phyloP scores from a whole-genome alignment of 2,888 invertebrate species.

The Microchrysa polita region DNA sequence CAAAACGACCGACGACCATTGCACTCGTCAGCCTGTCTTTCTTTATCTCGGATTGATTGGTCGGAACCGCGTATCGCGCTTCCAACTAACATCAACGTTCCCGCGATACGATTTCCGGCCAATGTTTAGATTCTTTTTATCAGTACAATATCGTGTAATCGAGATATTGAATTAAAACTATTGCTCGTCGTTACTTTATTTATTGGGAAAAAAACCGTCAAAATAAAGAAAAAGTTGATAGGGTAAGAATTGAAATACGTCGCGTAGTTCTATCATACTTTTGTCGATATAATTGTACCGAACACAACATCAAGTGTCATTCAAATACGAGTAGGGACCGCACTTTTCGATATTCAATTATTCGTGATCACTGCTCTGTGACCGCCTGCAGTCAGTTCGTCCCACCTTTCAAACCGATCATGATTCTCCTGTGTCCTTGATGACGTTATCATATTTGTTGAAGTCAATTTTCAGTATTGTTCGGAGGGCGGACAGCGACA shows the following conservation, averaged over 20 bases:
- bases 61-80: constrained; percentile 22
- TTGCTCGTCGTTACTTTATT: not conserved
- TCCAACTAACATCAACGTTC: not conserved
- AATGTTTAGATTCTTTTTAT: constrained; percentile 42
- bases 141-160: constrained; percentile 34
- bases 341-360: not conserved
- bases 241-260: too few species aligned
- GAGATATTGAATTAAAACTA: constrained; percentile 40
- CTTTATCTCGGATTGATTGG: constrained; percentile 31
- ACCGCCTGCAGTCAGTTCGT: constrained; percentile 1
- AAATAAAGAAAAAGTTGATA: constrained; percentile 31
- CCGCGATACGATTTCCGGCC: constrained; percentile 30
- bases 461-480: constrained; percentile 38
- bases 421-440: constrained; percentile 18
- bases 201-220: constrained; percentile 34
- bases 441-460: constrained; percentile 37
- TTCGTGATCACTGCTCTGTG: constrained; percentile 25
- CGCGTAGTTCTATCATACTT: constrained; percentile 29
- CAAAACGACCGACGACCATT: too few species aligned
- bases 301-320: constrained; percentile 41
- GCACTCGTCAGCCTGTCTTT: constrained; percentile 8
- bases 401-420: not conserved
- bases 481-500: not conserved
- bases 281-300: constrained; percentile 34
- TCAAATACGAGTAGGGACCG: not conserved